Evolutionary conservation across 2,113 vertebrate genomes (phyloP).

Genomic region (Lota lota): DNA sequence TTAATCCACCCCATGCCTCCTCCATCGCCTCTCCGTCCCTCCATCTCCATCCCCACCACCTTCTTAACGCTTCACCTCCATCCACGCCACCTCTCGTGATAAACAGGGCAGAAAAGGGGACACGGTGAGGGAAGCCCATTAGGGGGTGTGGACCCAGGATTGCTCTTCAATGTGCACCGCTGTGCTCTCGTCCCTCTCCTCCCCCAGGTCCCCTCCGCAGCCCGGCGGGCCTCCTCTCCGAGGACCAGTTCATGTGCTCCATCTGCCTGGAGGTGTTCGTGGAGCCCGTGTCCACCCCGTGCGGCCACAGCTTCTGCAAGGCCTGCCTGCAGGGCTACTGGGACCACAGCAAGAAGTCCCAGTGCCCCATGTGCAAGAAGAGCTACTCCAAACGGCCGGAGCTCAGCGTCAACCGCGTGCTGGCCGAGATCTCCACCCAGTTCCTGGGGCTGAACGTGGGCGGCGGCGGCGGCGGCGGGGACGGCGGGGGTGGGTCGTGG

Average conservation of each 20-base stretch:
- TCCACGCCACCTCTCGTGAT: no score
- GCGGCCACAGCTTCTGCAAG: slow-evolving; percentile 91
- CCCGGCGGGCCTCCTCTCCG: slow-evolving; percentile 53
- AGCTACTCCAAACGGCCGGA: slow-evolving; percentile 58
- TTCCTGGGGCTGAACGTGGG: slow-evolving; percentile 44
- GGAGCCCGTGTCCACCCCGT: slow-evolving; percentile 83
- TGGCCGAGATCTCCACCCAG: slow-evolving; percentile 75
- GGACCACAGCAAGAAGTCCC: slow-evolving; percentile 64
- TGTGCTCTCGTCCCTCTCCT: not conserved
- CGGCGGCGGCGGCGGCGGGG: not conserved
- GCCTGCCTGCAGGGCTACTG: slow-evolving; percentile 80
- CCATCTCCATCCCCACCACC: not conserved
- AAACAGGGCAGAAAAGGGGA: no score
- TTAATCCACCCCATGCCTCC: not conserved
- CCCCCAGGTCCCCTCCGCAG: slow-evolving; percentile 22
- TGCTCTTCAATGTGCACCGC: no score
- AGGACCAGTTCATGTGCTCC: slow-evolving; percentile 85
- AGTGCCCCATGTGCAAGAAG: slow-evolving; percentile 85
- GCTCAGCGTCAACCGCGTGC: slow-evolving; percentile 80
- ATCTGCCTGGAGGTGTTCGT: slow-evolving; percentile 89
- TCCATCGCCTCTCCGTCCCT: not conserved
- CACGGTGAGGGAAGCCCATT: no score
- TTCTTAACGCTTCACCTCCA: not conserved
- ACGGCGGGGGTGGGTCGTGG: not conserved
- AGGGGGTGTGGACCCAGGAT: no score